These are phyloP conservation scores for Tokudaia muenninki DNA, from an alignment of 2,797 vertebrate genomes.

Conservation along the genomic window DNA sequence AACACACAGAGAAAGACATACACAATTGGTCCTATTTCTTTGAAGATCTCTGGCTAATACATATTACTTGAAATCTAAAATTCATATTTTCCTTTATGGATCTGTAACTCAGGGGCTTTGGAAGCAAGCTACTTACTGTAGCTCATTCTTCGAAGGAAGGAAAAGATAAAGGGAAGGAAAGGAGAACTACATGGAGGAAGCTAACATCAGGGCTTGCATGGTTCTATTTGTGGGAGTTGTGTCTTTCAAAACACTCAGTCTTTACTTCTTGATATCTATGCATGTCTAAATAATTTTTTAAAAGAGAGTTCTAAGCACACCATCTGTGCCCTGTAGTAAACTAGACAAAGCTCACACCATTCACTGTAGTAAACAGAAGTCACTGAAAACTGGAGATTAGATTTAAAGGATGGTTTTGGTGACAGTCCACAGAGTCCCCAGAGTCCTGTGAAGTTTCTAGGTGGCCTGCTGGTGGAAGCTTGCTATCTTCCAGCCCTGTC, in stretches of 20 bases:
- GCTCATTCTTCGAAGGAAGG: conserved; percentile 25
- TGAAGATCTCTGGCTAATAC: background rate
- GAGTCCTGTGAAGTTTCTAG: background rate
- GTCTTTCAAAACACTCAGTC: background rate
- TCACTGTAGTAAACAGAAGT: background rate
- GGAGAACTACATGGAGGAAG: background rate
- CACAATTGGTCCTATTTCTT: background rate
- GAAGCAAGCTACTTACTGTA: background rate
- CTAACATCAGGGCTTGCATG: background rate
- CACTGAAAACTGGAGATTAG: background rate
- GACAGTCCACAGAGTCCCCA: background rate
- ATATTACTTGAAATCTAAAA: background rate
- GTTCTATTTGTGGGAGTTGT: background rate
- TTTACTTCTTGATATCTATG: background rate
- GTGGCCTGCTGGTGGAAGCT: background rate
- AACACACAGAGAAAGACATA: background rate
- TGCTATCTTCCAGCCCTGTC: background rate
- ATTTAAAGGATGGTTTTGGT: background rate
- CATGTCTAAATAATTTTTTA: background rate
- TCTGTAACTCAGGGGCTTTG: background rate
- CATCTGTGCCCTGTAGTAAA: background rate
- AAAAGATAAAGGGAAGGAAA: background rate
- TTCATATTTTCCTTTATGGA: background rate
- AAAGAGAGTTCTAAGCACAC: background rate
- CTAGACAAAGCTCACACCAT: background rate